Base-by-base conservation (phyloP, 2,888 invertebrate species). In the Sminthurinus aureus region DNA sequence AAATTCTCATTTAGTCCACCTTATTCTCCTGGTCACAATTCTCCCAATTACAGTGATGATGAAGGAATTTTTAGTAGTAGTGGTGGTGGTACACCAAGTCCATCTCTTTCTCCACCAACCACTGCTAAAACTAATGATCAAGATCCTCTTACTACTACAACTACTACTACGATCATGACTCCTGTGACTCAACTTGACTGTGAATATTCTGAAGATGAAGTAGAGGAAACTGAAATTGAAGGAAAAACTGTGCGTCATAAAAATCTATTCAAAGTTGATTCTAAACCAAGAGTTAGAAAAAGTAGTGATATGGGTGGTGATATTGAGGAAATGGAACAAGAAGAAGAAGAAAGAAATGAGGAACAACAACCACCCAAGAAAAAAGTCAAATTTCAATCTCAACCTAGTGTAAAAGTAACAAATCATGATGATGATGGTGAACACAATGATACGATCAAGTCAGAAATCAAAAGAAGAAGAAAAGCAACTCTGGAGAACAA, bases 11-110 rank as follows among this genome's bases (percentile, higher is more conserved):
- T 50, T 22, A 78, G 78, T 73, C 24, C 52, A 15, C 38, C 3
- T 4, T 38, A 38, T 38, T 38, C 38, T 38, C 6, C 38, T 38
- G 38, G 38, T 38, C 38, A 38, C 1, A 52, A 20, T 13, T 79
- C 79, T 15, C 69, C 79, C n/a, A 67, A 9, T 71, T 13, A 12
- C 15, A 79, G 79, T 22, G 79, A 79, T 15, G 79, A 79, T 51
- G 79, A 79, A 71, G 79, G 79, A n/a, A 58, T 51, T 76, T 18
- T n/a, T 52, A 52, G 22, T 71, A 51, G 2, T 18, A 67, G 20
- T 51, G 71, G 26, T 18, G 38, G 6, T 38, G 38, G 6, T 38
- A 38, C 38, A 38, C 38, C 1, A 4, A 67, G 79, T 79, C 79
- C 79, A 4, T 67, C 38, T 3, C 64, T 26, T 13, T 79, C 79